Evolutionary conservation across 2,797 vertebrate species (phyloP).

Genomic region (Gymnothorax reevesii): DNA sequence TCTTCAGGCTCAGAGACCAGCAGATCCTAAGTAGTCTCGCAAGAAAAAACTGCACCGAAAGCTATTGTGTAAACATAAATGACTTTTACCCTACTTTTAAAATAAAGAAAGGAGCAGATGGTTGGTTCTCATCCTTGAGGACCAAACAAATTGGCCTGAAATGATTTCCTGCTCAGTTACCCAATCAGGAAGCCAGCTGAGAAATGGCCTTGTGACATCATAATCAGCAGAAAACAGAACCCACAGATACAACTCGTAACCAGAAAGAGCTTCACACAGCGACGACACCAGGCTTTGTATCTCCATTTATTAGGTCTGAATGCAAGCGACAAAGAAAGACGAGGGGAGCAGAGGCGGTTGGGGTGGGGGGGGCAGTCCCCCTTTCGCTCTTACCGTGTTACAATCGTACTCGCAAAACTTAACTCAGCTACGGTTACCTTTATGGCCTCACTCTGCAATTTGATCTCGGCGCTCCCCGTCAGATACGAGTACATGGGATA

Average conservation of each 20-base stretch:
- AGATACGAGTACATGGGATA: slow-evolving; percentile 23
- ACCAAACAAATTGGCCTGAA: background rate
- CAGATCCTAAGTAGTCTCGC: background rate
- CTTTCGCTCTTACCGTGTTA: slow-evolving; percentile 58
- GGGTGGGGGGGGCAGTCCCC: background rate
- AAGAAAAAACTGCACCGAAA: background rate
- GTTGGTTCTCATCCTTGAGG: slow-evolving; percentile 12
- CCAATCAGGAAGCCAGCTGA: background rate
- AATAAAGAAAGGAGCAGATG: background rate
- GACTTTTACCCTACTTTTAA: background rate
- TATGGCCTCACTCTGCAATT: slow-evolving; percentile 32
- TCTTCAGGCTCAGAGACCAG: background rate
- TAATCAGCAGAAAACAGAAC: background rate
- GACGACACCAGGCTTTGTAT: slow-evolving; percentile 57
- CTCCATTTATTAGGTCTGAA: slow-evolving; percentile 60
- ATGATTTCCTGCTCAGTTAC: slow-evolving; percentile 13
- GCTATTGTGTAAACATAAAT: slow-evolving; percentile 17
- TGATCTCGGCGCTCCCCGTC: slow-evolving; percentile 33
- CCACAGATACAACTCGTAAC: background rate
- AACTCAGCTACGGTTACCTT: slow-evolving; percentile 55
- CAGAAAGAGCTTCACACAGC: slow-evolving; percentile 40
- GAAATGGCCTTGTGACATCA: background rate
- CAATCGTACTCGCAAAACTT: slow-evolving; percentile 56
- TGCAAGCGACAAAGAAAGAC: slow-evolving; percentile 57
- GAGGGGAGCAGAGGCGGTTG: background rate